Conservation (phyloP, 1,140 invertebrate species). For the Drosophila suzukii region DNA sequence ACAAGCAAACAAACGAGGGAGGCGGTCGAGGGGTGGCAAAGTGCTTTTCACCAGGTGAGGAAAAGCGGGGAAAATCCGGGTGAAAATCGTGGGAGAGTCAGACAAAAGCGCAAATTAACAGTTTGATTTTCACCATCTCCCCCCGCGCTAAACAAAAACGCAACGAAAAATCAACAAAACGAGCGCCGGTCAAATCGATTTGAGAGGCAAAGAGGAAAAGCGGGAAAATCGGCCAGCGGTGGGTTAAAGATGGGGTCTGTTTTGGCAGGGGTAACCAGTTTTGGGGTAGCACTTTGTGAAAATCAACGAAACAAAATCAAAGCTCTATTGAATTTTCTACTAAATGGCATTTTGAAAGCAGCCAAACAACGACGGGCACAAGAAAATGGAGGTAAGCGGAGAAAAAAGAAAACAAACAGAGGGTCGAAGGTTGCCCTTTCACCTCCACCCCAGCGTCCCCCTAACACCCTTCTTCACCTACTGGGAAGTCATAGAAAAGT, state of each 20-base stretch:
- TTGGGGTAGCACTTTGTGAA: conserved; percentile 71
- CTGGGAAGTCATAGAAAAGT: conserved; percentile 67
- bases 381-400: conserved; percentile 34
- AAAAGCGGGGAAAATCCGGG: conserved; percentile 1
- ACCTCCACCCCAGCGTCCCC: neutral
- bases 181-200: conserved; percentile 70
- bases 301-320: conserved; percentile 82
- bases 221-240: neutral
- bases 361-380: conserved; percentile 40
- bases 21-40: conserved; percentile 42
- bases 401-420: conserved; percentile 26
- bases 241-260: conserved; percentile 15
- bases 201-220: conserved; percentile 31
- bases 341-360: conserved; percentile 80
- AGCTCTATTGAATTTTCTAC: conserved; percentile 80
- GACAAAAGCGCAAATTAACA: conserved; percentile 82
- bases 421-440: conserved; percentile 33
- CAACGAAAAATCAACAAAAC: conserved; percentile 78
- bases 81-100: conserved; percentile 44
- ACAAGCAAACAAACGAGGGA: conserved; percentile 51
- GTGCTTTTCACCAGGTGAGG: conserved; percentile 58
- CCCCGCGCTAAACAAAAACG: conserved; percentile 71
- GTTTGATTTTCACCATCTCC: conserved; percentile 65
- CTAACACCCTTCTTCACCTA: conserved; percentile 13
- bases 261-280: conserved; percentile 30